Base-by-base conservation (phyloP, 2,113 vertebrate genomes). In the Leucopsar rothschildi region DNA sequence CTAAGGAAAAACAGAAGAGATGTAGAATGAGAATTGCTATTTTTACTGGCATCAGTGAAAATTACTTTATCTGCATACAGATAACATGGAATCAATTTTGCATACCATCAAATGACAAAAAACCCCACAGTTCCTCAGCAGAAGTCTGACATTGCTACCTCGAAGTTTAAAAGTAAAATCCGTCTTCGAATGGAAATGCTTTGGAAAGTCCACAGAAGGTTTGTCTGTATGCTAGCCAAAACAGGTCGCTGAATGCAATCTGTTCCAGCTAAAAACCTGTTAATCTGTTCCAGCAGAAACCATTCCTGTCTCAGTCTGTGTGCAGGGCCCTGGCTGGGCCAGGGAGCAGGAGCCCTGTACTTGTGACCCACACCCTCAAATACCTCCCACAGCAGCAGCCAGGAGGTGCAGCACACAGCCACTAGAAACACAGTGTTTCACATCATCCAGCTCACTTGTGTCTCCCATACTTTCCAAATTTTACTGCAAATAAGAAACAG, bases 161-260 rank as follows among this genome's bases (percentile, higher is more conserved):
- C 50, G 39, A 82, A 22, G 52, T 73, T 81, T 29, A 56, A 53
- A 72, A 86, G 68, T 29, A 73, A 87, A 92, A 77, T 35, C 27
- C 47, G 73, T 25, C 25, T 64, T 82, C 1, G 11, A 76, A 71
- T 10, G 17, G 42, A 31, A 86, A 6, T 6, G 16, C 31, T 76
- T 69, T 76, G 45, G 15, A 53, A 91, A 93, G 45, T 18, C 61
- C 80, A 31, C 12, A 12, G n/a, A 3, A 84, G 40, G 57, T 68
- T 66, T 49, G 64, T 35, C 60, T 69, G 21, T 35, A 6, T n/a
- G 63, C 81, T 37, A 55, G 44, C 53, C 88, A 85, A 52, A 84
- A 76, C 0, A 49, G 53, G n/a, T 47, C 47, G 52, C 69, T 0
- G 0, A n/a, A 21, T 29, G 33, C 68, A 73, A 59, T 35, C 28